A percentile compares a stretch with the other conserved stretches of the same genome.
These are phyloP conservation scores for Mesochorus sp. DNA, from an alignment of 2,888 invertebrate species.

Conservation along the genomic window DNA sequence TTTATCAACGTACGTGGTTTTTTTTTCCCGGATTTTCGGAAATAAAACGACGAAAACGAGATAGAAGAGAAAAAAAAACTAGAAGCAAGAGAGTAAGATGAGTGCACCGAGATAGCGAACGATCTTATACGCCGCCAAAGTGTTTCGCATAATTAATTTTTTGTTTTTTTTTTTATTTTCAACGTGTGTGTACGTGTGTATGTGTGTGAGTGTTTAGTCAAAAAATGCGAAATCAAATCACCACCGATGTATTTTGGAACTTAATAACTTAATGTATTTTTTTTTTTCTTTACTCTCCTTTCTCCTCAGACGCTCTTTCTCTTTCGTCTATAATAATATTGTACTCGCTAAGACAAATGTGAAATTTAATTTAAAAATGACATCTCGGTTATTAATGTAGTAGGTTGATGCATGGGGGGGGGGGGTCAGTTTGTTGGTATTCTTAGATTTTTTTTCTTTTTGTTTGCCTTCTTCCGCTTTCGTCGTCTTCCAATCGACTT, in stretches of 20 bases:
- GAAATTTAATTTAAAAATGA: constrained; percentile 79
- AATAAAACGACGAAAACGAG: too few relatives aligned
- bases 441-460: constrained; percentile 45
- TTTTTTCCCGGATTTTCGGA: too few relatives aligned
- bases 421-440: constrained; percentile 42
- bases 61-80: too few relatives aligned
- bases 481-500: too few relatives aligned
- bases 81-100: too few relatives aligned
- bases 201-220: constrained; percentile 51
- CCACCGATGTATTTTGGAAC: constrained; percentile 76
- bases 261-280: constrained; percentile 74
- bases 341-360: constrained; percentile 79
- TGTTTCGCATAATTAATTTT: too few relatives aligned
- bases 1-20: too few relatives aligned
- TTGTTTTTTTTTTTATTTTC: constrained; percentile 45
- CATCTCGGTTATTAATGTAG: constrained; percentile 76
- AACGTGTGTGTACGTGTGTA: constrained; percentile 40
- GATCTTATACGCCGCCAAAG: too few relatives aligned
- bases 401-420: constrained; percentile 72
- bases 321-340: constrained; percentile 79
- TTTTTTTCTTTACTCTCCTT: constrained; percentile 74
- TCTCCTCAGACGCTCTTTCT: constrained; percentile 77
- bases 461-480: constrained; percentile 2
- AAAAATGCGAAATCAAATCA: constrained; percentile 75
- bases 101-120: too few relatives aligned